Conservation (phyloP, 2,113 vertebrate genomes). For the Stegostoma tigrinum region DNA sequence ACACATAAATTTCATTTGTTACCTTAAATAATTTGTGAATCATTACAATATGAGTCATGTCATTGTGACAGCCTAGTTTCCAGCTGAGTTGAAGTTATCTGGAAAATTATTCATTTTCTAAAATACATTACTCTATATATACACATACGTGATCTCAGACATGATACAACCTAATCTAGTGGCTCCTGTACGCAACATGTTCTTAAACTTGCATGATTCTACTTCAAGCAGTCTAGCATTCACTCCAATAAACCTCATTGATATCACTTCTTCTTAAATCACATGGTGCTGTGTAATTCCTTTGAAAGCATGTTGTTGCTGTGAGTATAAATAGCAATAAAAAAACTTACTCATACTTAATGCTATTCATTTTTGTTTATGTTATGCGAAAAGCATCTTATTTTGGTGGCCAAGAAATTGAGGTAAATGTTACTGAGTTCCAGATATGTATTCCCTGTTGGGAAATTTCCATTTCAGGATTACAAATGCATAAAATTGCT, state of each 20-base stretch:
- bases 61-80: background rate
- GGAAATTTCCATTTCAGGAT: background rate
- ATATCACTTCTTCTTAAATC: background rate
- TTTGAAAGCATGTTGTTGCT: background rate
- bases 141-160: background rate
- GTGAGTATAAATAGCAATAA: background rate
- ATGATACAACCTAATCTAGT: background rate
- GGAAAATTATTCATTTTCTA: background rate
- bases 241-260: background rate
- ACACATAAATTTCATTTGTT: background rate
- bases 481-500: background rate
- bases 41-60: background rate
- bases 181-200: background rate
- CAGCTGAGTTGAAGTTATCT: background rate
- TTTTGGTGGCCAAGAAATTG: background rate
- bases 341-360: background rate
- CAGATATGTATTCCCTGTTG: background rate
- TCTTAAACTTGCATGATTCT: background rate
- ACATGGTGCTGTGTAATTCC: background rate
- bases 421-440: background rate
- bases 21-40: background rate
- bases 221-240: background rate
- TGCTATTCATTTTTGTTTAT: background rate
- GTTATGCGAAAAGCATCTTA: background rate
- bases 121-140: background rate